A percentile compares a stretch with the other conserved stretches of the same genome.
Conservation (phyloP, 2,797 vertebrate species). For the Synaphobranchus kaupii region DNA sequence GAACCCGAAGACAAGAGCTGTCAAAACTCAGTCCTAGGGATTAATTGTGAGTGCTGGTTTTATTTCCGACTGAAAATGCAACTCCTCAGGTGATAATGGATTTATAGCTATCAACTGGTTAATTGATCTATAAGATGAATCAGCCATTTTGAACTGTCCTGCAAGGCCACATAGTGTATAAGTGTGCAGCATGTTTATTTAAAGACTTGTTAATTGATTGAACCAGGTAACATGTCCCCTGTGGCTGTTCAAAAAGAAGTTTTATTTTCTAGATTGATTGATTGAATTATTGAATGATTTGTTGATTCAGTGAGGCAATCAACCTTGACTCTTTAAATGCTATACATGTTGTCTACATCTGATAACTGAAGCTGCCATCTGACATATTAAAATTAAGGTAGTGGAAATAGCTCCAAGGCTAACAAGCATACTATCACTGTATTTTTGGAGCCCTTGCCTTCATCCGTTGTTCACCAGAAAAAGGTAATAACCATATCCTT, state of each 20-base stretch:
- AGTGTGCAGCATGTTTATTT: background rate
- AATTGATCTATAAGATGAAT: background rate
- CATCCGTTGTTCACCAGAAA: background rate
- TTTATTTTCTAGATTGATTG: background rate
- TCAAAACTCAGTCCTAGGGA: background rate
- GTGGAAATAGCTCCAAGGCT: too few relatives aligned
- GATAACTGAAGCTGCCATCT: background rate
- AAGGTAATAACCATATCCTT: too few relatives aligned
- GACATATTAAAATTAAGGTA: too few relatives aligned
- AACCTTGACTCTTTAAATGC: background rate
- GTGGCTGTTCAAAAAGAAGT: background rate
- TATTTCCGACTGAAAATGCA: background rate
- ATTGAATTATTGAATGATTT: background rate
- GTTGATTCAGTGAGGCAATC: background rate
- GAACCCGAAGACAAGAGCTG: conserved; percentile 11
- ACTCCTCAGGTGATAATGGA: background rate
- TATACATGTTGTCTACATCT: background rate
- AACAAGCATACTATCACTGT: background rate
- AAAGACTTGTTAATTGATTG: background rate
- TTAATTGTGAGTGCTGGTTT: background rate
- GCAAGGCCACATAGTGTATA: background rate
- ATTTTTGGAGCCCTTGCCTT: background rate
- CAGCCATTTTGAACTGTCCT: background rate
- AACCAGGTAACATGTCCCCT: background rate
- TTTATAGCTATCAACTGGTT: background rate